A percentile compares a stretch with the other conserved stretches of the same genome.
These are phyloP conservation scores for Pseudocheirus occidentalis DNA, from an alignment of 2,797 vertebrate genomes.

Conservation along the genomic window DNA sequence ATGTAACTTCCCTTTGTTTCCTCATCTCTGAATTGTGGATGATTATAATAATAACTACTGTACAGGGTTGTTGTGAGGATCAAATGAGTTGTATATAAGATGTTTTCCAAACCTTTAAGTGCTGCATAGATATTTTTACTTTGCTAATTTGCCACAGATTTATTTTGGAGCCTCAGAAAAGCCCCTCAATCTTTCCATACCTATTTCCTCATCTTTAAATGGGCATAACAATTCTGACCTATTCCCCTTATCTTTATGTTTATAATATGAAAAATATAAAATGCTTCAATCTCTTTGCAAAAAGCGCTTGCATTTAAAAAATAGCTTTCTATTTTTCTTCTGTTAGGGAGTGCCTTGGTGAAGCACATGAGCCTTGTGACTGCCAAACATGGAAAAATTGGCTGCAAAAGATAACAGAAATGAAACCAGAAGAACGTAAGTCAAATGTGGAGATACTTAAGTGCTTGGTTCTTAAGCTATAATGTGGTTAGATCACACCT, in stretches of 20 bases:
- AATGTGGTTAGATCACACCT: neutral
- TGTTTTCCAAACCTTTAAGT: slow-evolving; percentile 35
- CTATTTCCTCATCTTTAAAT: slow-evolving; percentile 46
- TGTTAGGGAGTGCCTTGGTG: slow-evolving; percentile 96
- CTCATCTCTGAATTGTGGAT: neutral
- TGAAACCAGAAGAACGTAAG: slow-evolving; percentile 98
- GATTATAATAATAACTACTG: neutral
- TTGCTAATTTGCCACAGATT: neutral
- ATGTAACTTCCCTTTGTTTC: neutral
- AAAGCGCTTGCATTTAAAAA: slow-evolving; percentile 50
- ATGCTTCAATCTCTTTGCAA: neutral
- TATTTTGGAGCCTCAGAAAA: neutral
- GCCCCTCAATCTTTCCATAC: neutral
- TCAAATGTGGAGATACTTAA: slow-evolving; percentile 58
- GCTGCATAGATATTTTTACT: slow-evolving; percentile 12
- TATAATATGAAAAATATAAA: slow-evolving; percentile 23
- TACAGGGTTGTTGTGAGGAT: neutral
- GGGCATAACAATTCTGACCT: slow-evolving; percentile 17
- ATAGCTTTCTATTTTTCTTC: slow-evolving; percentile 60
- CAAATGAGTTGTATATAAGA: neutral
- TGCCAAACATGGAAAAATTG: slow-evolving; percentile 98
- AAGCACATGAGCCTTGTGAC: slow-evolving; percentile 98
- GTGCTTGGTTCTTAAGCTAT: slow-evolving; percentile 46
- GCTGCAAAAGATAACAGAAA: slow-evolving; percentile 96
- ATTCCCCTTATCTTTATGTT: slow-evolving; percentile 34